Evolutionary conservation across 2,888 invertebrate species (phyloP).

Genomic region (Bursaphelenchus okinawaensis): DNA sequence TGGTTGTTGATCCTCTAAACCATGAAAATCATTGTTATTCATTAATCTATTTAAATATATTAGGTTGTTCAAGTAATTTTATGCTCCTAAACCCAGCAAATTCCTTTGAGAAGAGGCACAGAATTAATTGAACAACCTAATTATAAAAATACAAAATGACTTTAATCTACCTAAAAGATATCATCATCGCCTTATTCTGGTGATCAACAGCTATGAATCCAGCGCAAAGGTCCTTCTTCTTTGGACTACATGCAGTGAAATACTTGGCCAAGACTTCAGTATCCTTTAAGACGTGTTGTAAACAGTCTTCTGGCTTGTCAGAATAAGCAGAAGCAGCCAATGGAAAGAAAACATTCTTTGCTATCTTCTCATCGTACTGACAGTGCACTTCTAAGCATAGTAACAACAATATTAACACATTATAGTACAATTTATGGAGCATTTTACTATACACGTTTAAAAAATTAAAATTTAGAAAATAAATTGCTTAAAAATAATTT

Average conservation of each 20-base stretch:
- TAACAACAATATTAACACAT: no score
- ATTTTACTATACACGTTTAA: no score
- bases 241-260: not conserved
- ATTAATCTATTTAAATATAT: no score
- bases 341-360: not conserved
- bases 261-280: not conserved
- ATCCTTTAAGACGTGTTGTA: not conserved
- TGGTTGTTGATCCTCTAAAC: not conserved
- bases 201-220: slow-evolving; percentile 34
- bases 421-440: no score
- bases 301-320: not conserved
- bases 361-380: not conserved
- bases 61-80: no score
- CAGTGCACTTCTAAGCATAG: no score
- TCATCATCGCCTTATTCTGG: slow-evolving; percentile 33
- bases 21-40: no score
- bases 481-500: no score
- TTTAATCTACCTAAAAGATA: slow-evolving; percentile 26
- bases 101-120: not conserved
- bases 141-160: no score
- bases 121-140: not conserved
- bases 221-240: slow-evolving; percentile 16
- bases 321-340: not conserved
- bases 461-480: no score
- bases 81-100: no score